A percentile compares a stretch with the other conserved stretches of the same genome.
Conservation (phyloP, 2,888 invertebrate genomes). For the Oscheius sp. region DNA sequence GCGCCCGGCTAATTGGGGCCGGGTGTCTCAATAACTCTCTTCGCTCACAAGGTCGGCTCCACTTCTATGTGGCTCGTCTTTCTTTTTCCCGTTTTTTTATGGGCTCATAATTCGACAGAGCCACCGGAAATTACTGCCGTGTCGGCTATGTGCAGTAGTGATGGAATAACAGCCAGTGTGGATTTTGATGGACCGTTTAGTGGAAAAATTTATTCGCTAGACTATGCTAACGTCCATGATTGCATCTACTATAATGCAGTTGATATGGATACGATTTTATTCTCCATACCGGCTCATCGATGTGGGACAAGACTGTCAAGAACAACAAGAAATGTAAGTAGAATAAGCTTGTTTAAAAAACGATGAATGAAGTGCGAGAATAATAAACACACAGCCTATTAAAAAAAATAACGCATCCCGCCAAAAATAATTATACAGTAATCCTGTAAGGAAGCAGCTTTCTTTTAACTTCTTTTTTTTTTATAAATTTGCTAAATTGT, state of each 20-base stretch:
- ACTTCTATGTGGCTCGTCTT: background rate
- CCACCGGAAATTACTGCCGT: slow-evolving; percentile 44
- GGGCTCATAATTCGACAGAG: background rate
- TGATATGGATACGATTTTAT: slow-evolving; percentile 63
- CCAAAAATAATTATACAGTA: too few relatives aligned
- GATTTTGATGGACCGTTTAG: slow-evolving; percentile 66
- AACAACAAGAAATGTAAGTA: slow-evolving; percentile 63
- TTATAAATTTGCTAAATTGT: too few relatives aligned
- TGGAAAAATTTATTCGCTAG: slow-evolving; percentile 67
- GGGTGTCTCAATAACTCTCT: slow-evolving; percentile 29
- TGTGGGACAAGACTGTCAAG: slow-evolving; percentile 66
- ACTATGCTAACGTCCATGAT: slow-evolving; percentile 63
- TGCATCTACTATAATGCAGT: slow-evolving; percentile 68
- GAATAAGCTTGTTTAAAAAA: too few relatives aligned
- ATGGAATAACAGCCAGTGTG: slow-evolving; percentile 68
- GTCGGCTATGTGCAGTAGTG: slow-evolving; percentile 67
- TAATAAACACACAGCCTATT: too few relatives aligned
- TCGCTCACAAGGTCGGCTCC: slow-evolving; percentile 24
- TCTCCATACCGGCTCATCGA: slow-evolving; percentile 68
- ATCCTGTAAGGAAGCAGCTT: too few relatives aligned
- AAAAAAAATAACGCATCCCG: too few relatives aligned
- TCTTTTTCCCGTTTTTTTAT: background rate
- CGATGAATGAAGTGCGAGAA: too few relatives aligned
- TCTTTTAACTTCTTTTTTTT: too few relatives aligned
- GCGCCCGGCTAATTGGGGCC: slow-evolving; percentile 28